Base-by-base conservation (phyloP, 2,113 vertebrate species). In the Alces alces region DNA sequence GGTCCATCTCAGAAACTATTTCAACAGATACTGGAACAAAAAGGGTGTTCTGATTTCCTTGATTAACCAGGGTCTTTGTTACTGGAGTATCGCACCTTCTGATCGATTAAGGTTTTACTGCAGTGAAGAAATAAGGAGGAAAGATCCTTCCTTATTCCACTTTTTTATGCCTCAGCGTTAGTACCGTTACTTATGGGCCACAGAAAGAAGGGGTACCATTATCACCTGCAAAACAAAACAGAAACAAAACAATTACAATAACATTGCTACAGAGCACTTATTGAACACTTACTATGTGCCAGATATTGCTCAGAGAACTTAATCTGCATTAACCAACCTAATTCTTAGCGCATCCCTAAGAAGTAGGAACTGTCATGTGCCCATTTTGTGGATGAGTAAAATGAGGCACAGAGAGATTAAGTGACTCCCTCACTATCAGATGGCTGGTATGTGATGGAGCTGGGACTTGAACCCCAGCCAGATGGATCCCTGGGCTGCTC, bases 361-460 rank as follows among this genome's bases (percentile, higher is more conserved):
- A 85, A 88, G 82, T 9, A 25, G 43, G 43, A 55, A n/a, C 13
- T 85, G 10, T 21, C 33, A 2, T 16, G 36, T 25, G 2, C 17
- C 84, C 58, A 39, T 12, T 83, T 60, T n/a, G 21, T 28, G 73
- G 84, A 58, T 23, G 12, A 61, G 50, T n/a, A 17, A 73, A 55
- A 54, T 19, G 28, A 87, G 52, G 30, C 30, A 30, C 25, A 52
- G 86, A 52, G 45, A 76, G 30, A n/a, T 33, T 10, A 43, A 43
- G 5, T 30, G 50, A 60, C 45, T 23, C 55, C 2, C 45, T 28
- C 33, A 11, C 3, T 47, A 36, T 21, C 84, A 84, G 17, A 16
- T 0, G 27, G 36, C 4, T 23, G 9, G 30, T 9, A 16, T 1
- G 10, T 28, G 19, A 52, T 1, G 36, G 36, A n/a, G 30, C 23